phyloP scores from a whole-genome alignment of 2,797 vertebrate genomes.

The Myoxocephalus aenaeus region DNA sequence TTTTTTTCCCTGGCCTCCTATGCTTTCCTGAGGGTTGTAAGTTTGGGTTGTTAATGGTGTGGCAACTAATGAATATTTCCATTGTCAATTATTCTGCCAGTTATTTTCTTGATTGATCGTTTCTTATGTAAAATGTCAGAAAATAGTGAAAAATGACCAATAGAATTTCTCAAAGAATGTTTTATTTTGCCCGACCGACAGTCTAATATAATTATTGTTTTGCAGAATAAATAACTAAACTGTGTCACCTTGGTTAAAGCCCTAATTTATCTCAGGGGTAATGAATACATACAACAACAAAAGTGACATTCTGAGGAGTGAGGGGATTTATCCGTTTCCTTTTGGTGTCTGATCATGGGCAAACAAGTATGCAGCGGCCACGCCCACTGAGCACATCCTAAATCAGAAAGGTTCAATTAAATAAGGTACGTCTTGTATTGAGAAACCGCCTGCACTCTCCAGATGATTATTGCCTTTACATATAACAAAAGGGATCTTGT shows the following conservation, averaged over 20 bases:
- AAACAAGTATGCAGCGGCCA: conserved; percentile 10
- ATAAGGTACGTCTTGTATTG: background rate
- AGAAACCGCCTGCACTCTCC: background rate
- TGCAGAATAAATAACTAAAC: background rate
- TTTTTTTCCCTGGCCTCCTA: background rate
- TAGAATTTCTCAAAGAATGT: background rate
- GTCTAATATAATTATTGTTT: background rate
- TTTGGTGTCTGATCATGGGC: conserved; percentile 25
- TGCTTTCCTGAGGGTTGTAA: background rate
- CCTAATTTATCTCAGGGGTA: background rate
- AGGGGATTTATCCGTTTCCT: conserved; percentile 10
- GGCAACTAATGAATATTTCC: background rate
- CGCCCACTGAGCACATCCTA: conserved; percentile 32
- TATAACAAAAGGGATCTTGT: conserved; percentile 1
- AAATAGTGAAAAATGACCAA: background rate
- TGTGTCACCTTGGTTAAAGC: background rate
- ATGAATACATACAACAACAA: conserved; percentile 19
- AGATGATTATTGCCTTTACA: background rate
- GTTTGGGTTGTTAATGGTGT: background rate
- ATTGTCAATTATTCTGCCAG: background rate
- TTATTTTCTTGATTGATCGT: background rate
- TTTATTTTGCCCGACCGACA: background rate
- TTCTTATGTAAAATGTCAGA: background rate
- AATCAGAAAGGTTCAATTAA: conserved; percentile 35
- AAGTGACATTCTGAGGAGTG: background rate